These are phyloP conservation scores for Mohoua ochrocephala DNA, from an alignment of 2,113 vertebrate species.

Conservation along the genomic window DNA sequence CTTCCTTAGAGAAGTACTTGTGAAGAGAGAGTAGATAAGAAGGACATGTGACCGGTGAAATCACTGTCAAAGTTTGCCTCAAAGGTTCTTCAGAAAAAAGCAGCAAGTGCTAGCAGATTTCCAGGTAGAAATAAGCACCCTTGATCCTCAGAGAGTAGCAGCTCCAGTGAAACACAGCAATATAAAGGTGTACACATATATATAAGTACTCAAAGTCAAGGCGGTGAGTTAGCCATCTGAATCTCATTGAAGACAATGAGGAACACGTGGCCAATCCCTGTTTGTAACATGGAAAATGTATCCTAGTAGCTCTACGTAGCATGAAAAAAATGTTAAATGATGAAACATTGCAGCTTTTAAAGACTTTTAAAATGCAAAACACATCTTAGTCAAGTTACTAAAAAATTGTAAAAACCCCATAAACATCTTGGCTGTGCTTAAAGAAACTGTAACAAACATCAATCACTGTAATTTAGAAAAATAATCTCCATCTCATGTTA, in stretches of 20 bases:
- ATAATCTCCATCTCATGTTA: not conserved
- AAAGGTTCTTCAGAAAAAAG: not conserved
- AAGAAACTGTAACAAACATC: not conserved
- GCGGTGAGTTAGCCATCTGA: not conserved
- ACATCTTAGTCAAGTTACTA: not conserved
- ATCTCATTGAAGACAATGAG: constrained; percentile 12
- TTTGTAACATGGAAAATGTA: not conserved
- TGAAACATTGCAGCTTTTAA: not conserved
- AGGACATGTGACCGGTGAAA: not conserved
- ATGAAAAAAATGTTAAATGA: constrained; percentile 29
- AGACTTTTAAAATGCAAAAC: not conserved
- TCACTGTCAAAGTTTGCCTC: not conserved
- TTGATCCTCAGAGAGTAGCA: not conserved
- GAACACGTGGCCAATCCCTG: not conserved
- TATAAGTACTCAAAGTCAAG: not conserved
- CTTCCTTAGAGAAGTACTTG: not conserved
- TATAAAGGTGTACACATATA: not conserved
- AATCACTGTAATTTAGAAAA: not conserved
- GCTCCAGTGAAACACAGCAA: not conserved
- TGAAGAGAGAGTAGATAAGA: not conserved
- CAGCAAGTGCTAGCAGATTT: not conserved
- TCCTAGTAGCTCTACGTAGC: not conserved
- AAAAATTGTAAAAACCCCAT: not conserved
- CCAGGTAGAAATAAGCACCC: not conserved
- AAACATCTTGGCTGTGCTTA: not conserved